Evolutionary conservation across 2,797 vertebrate genomes (phyloP).

Genomic region (Esox masquinongy): DNA sequence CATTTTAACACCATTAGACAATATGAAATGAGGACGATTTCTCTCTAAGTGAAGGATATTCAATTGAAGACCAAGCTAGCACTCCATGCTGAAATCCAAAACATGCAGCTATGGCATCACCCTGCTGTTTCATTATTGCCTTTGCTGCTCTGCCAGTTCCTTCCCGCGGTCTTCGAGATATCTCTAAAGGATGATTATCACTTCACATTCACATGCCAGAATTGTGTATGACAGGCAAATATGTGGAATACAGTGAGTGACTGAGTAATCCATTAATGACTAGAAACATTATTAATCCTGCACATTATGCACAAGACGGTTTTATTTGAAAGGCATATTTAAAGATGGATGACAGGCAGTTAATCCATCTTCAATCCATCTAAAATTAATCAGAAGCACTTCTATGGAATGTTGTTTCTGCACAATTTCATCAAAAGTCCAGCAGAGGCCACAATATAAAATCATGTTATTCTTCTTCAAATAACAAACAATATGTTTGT

Average conservation of each 20-base stretch:
- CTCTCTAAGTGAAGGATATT: constrained; percentile 1
- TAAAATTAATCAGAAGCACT: not conserved
- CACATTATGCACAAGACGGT: constrained; percentile 7
- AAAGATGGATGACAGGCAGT: constrained; percentile 33
- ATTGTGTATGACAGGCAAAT: constrained; percentile 26
- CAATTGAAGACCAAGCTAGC: not conserved
- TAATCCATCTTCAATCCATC: constrained; percentile 18
- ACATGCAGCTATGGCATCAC: constrained; percentile 14
- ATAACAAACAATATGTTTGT: not conserved
- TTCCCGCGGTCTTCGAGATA: constrained; percentile 29
- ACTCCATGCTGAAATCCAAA: not conserved
- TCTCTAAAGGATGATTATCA: constrained; percentile 36
- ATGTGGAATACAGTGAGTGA: constrained; percentile 34
- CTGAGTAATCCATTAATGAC: constrained; percentile 55
- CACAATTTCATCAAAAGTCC: not conserved
- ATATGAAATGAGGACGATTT: not conserved
- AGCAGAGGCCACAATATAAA: not conserved
- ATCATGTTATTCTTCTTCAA: not conserved
- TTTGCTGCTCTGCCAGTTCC: constrained; percentile 10
- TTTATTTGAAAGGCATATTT: constrained; percentile 32
- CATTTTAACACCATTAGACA: not conserved
- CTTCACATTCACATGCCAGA: constrained; percentile 31
- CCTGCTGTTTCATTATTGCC: constrained; percentile 8
- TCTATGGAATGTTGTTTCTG: not conserved
- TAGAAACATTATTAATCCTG: constrained; percentile 49